Percentiles rank a stretch among this genome's conserved stretches.
Conservation (phyloP, 2,888 invertebrate genomes). For the Mythimna ferrago region DNA sequence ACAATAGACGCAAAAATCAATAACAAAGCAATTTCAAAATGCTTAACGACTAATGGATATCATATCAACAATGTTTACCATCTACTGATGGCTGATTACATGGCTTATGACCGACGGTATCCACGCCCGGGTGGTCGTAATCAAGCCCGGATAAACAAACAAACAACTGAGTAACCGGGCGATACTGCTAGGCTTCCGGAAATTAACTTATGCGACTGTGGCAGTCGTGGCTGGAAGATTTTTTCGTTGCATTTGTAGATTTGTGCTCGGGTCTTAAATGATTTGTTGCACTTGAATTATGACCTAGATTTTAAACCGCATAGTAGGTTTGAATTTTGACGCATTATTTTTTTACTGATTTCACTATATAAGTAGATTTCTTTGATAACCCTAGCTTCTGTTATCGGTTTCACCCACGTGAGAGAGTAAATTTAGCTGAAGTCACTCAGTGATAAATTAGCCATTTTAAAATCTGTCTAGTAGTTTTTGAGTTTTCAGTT, state of each 20-base stretch:
- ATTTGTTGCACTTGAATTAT: constrained; percentile 16
- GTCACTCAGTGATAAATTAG: too few species aligned
- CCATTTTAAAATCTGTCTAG: too few species aligned
- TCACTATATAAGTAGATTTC: neutral
- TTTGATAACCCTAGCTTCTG: neutral
- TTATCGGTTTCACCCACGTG: too few species aligned
- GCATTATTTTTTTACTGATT: neutral
- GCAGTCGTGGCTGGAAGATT: constrained; percentile 36
- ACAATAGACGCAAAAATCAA: constrained; percentile 60
- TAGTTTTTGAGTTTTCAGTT: too few species aligned
- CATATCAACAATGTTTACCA: constrained; percentile 70
- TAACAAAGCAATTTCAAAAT: constrained; percentile 66
- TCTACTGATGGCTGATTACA: constrained; percentile 67
- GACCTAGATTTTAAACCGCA: neutral
- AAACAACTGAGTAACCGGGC: constrained; percentile 48
- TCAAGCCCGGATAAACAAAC: constrained; percentile 67
- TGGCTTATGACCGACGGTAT: constrained; percentile 57
- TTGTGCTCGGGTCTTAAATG: constrained; percentile 11
- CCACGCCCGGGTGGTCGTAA: constrained; percentile 56
- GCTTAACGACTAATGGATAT: constrained; percentile 69
- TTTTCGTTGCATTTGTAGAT: constrained; percentile 31
- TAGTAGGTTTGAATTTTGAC: neutral
- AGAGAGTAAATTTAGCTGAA: too few species aligned
- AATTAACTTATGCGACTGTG: constrained; percentile 63
- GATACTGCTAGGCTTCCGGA: constrained; percentile 50